Evolutionary conservation across 2,113 vertebrate genomes (phyloP).

Genomic region (Suncus etruscus): DNA sequence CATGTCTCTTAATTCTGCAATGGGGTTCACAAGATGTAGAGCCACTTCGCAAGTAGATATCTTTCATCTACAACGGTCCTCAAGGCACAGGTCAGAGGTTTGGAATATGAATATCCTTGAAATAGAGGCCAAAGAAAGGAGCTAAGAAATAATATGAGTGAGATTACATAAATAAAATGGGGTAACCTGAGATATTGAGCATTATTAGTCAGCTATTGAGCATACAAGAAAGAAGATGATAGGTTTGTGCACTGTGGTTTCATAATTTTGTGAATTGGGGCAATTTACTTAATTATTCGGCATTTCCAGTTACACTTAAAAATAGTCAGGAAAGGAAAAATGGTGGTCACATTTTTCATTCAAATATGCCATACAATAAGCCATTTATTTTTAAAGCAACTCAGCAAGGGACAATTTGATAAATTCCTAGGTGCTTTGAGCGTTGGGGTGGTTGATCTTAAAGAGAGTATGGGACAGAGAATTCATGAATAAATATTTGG

Average conservation of each 20-base stretch:
- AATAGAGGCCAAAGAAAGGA: background rate
- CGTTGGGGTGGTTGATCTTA: too few relatives aligned
- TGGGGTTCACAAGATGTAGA: too few relatives aligned
- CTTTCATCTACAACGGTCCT: background rate
- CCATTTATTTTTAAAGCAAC: too few relatives aligned
- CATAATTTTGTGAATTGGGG: background rate
- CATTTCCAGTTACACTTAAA: background rate
- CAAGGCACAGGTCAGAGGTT: too few relatives aligned
- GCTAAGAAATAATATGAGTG: background rate
- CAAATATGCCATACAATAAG: too few relatives aligned
- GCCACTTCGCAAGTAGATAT: too few relatives aligned
- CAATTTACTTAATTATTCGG: background rate
- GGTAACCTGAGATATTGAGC: background rate
- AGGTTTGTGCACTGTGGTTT: background rate
- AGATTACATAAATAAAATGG: background rate
- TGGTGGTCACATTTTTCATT: too few relatives aligned
- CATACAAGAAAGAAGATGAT: background rate
- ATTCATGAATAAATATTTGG: too few relatives aligned
- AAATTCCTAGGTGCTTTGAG: too few relatives aligned
- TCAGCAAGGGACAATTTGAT: too few relatives aligned
- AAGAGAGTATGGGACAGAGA: too few relatives aligned
- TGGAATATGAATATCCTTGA: background rate
- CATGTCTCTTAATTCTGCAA: background rate
- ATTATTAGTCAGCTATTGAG: background rate
- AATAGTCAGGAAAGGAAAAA: background rate